These are phyloP conservation scores for Pterophyllum scalare DNA, from an alignment of 2,113 vertebrate genomes.

Conservation along the genomic window DNA sequence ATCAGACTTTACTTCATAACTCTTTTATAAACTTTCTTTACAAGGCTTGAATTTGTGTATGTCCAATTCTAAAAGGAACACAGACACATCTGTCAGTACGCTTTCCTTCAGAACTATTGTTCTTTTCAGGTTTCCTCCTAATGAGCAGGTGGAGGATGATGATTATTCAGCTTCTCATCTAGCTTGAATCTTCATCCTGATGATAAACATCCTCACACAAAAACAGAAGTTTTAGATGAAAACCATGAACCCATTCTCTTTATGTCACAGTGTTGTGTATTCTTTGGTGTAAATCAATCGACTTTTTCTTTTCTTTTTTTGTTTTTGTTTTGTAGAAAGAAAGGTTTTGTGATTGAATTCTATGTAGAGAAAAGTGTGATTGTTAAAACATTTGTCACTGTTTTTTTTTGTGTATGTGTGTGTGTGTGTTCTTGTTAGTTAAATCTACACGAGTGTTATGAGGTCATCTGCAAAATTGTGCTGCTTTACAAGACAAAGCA, in stretches of 20 bases:
- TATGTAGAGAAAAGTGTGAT: neutral
- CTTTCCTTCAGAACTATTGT: constrained; percentile 29
- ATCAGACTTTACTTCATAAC: neutral
- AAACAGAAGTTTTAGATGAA: neutral
- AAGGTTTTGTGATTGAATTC: neutral
- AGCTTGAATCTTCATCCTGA: neutral
- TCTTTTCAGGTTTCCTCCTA: constrained; percentile 38
- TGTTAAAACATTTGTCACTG: neutral
- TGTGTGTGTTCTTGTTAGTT: neutral
- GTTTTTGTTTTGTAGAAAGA: neutral
- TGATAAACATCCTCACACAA: neutral
- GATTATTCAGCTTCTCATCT: constrained; percentile 36
- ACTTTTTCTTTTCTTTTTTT: neutral
- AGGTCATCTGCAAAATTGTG: neutral
- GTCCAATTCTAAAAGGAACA: constrained; percentile 10
- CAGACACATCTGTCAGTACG: neutral
- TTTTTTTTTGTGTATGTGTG: no score
- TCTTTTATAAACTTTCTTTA: constrained; percentile 5
- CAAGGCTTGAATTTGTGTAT: neutral
- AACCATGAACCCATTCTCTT: neutral
- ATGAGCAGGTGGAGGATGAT: constrained; percentile 29
- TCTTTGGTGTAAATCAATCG: neutral
- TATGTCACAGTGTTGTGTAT: neutral
- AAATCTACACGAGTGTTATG: neutral
- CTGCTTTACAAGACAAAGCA: neutral